A percentile compares a stretch with the other conserved stretches of the same genome.
Conservation (phyloP, 2,888 invertebrate species). For the Tupiocoris notatus region DNA sequence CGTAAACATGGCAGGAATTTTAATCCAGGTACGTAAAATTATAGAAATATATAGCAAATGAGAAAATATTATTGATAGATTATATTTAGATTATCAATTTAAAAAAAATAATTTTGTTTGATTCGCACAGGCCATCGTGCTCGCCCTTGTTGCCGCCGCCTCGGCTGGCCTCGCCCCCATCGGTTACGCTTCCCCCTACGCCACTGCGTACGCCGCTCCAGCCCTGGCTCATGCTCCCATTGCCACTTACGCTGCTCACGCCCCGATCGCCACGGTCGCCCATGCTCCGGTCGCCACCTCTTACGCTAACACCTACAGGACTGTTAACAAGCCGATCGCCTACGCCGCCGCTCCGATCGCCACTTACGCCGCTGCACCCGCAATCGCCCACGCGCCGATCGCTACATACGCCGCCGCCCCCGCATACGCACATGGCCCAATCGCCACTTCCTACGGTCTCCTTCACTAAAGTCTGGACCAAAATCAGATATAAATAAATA, state of each 20-base stretch:
- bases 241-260: not conserved
- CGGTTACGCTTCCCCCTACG: conserved; percentile 9
- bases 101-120: too few relatives aligned
- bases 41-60: too few relatives aligned
- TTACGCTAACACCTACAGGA: not conserved
- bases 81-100: too few relatives aligned
- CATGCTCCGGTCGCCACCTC: not conserved
- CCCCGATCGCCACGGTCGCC: not conserved
- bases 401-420: not conserved
- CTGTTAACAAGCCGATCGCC: not conserved
- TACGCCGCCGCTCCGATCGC: not conserved
- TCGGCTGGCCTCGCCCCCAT: conserved; percentile 2
- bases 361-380: conserved; percentile 13
- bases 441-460: conserved; percentile 22
- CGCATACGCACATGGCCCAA: conserved; percentile 2
- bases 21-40: too few relatives aligned
- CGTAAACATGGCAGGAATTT: too few relatives aligned
- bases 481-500: too few relatives aligned
- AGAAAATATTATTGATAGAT: too few relatives aligned
- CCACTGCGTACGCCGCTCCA: conserved; percentile 3
- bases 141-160: conserved; percentile 6
- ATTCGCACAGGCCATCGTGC: conserved; percentile 1
- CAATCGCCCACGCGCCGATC: conserved; percentile 25
- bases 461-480: not conserved
- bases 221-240: conserved; percentile 15